Evolutionary conservation across 2,113 vertebrate genomes (phyloP), one percentile per base, ranked within the genome.

Genomic region (Riparia riparia): DNA sequence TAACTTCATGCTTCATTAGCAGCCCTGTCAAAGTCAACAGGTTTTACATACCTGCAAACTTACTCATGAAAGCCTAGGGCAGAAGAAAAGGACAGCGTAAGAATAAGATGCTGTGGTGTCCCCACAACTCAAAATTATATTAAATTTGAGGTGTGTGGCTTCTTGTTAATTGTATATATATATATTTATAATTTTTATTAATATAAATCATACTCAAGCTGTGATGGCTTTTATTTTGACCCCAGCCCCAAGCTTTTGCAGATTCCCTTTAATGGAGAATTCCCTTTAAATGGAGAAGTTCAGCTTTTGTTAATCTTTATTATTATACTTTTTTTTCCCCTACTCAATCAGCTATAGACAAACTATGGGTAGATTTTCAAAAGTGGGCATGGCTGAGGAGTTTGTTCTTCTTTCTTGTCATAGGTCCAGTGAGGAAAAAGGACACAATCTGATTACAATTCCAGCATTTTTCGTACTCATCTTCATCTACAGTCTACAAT

Each of bases 1-100:
- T 78, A 81, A 65, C 64, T 94, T 76, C 63, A 56, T 65, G 68
- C 69, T 63, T 80, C 69, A 12, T 96, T 85, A 87, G 81, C 51
- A 89, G 63, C 74, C 51, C 51, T 86, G 68, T 72, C 47, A 44
- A 74, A 86, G 45, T 73, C 72, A 87, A 81, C 93, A 89, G 61
- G 73, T 91, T 73, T 93, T 71, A 37, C 85, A 82, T 84, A 96
- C 86, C 86, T 95, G 86, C 19, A 58, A 49, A 87, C 49, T 92
- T 92, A 87, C 57, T 92, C 94, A 64, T 56, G 50, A 50, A 77
- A 70, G 51, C 37, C 66, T 50, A 66, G 25, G 34, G 51, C 56
- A 80, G 54, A 64, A 51, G 5, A 20, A 68, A 77, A 58, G 63
- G 22, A 37, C 15, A 39, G 7, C 17, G 61, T 54, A 61, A 68